Base-by-base conservation (phyloP, 53 echinoderm and acorn worm species). In the Apostichopus leukothele region DNA sequence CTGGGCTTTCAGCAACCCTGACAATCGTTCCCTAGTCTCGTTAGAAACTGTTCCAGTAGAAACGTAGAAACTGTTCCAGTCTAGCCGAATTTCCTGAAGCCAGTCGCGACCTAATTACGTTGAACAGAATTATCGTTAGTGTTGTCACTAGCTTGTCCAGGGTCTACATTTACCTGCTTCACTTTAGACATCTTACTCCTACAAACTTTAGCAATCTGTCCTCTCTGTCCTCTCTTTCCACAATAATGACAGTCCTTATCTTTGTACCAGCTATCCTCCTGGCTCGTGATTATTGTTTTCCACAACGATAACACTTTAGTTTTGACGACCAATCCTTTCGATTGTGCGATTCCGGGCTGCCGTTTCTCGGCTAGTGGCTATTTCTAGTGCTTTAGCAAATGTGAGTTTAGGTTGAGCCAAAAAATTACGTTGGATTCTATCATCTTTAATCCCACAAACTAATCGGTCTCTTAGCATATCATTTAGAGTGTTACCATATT, bases 401-500 rank as follows among this genome's bases (percentile, higher is more conserved):
- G 89, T 89, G 4, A 92, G 20, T 3, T 3, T 67, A 13, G 74
- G 66, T 51, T 89, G 83, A 4, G 89, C 52, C 5, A 92, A 74
- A 5, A 92, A 63, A 11, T 89, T 75, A 4, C 86, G 76, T 78
- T 92, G 92, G 5, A 89, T 92, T 18, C 75, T 60, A 60, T 89
- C 89, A 78, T 89, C 71, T 5, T 75, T 21, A 22, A 92, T 75
- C 0, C 92, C 89, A 25, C 25, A 25, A 25, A 25, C 25, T 25
- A 25, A 25, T 25, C 25, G 25, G 25, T 25, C 25, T 25, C 25
- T 25, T 1, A 1, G 25, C 25, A 25, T 25, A 25, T 25, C 25
- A 25, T 25, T 25, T 25, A 25, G 5, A 92, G 39, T 74, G 76
- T 59, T 3, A 13, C 23, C 57, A 83, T 83, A 91, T 61, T 91